Evolutionary conservation across 2,797 vertebrate genomes (phyloP).

Genomic region (Gambelia wislizenii): DNA sequence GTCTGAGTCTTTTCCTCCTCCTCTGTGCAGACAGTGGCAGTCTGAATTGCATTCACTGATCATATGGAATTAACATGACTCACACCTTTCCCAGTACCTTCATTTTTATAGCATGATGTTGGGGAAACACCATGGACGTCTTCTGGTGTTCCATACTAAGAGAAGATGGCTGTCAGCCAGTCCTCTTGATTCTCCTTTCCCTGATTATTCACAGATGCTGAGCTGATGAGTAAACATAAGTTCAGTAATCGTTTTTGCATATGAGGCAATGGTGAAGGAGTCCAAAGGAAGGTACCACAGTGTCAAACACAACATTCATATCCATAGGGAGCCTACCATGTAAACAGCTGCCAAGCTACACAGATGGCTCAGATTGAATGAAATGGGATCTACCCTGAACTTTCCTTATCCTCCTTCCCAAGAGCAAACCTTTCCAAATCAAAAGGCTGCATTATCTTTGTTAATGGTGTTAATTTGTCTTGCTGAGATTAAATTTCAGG

Average conservation of each 20-base stretch:
- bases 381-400: conserved; percentile 16
- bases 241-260: background rate
- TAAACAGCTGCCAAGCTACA: background rate
- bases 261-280: background rate
- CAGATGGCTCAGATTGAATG: background rate
- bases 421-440: background rate
- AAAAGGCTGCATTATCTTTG: background rate
- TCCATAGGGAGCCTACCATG: background rate
- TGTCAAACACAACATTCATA: background rate
- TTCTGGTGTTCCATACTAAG: background rate
- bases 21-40: background rate
- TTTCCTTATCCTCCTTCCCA: background rate
- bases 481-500: background rate
- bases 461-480: background rate
- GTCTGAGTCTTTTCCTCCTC: background rate
- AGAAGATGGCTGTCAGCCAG: background rate
- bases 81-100: background rate
- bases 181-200: background rate
- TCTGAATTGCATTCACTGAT: background rate
- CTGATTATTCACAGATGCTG: conserved; percentile 18
- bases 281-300: background rate
- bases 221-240: background rate
- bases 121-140: background rate
- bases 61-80: background rate
- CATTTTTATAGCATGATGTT: background rate